Base-by-base conservation (phyloP, 2,797 vertebrate genomes). In the Leucoraja ocellata region DNA sequence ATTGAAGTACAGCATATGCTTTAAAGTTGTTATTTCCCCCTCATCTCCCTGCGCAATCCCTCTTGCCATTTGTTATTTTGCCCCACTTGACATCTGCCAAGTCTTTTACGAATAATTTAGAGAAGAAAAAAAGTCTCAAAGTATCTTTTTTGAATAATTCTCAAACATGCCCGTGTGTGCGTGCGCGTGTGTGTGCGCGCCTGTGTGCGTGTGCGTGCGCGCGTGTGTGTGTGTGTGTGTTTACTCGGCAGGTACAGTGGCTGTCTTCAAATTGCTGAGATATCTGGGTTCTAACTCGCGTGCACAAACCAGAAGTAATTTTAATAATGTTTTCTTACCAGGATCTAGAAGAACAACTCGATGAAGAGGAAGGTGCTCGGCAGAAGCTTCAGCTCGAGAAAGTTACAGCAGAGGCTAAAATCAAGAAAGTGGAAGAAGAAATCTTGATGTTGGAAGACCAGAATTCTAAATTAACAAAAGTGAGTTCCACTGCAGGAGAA, bases 371-470 rank as follows among this genome's bases (percentile, higher is more conserved):
- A 93, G 98, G 98, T 76, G 98, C 98, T 8, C 96, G 99, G 54
- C 99, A 99, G 96, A 99, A 99, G 94, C 95, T 99, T 46, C 98
- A 99, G 95, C 96, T 99, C 93, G 99, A 99, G 93, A 99, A 99
- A 95, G 99, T 99, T 94, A 99, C 98, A 0, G 98, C 98, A 0
- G 99, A 99, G 94, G 97, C 98, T 0, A 99, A 99, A 95, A 99
- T 99, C 94, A 99, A 99, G 95, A 99, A 99, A 95, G 98, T 98
- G 97, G 99, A 99, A 93, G 98, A 99, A 94, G 98, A 99, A 94
- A 97, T 99, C 94, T 96, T 99, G 8, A 95, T 98, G 92, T 94
- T 99, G 10, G 99, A 99, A 94, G 99, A 99, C 96, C 98, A 99
- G 93, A 99, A 99, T 95, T 99, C 98, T 86, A 99, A 99, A 94